Evolutionary conservation across 2,888 invertebrate species (phyloP), one percentile per base, ranked within the genome.

Genomic region (Lycaena phlaeas): DNA sequence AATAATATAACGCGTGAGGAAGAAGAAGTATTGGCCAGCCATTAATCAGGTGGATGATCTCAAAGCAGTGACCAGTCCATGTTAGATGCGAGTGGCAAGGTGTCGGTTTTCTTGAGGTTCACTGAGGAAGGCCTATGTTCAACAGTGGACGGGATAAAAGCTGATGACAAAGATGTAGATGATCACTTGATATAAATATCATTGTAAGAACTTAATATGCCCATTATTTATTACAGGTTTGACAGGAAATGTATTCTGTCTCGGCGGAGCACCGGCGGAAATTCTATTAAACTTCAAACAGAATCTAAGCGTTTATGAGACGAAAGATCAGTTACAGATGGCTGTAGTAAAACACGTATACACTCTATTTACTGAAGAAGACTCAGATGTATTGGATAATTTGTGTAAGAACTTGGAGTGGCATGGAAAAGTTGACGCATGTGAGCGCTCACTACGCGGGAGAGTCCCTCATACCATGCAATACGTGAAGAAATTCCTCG

Each of bases 161-260:
- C n/a, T n/a, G n/a, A n/a, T n/a, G n/a, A n/a, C n/a, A n/a, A n/a
- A n/a, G n/a, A n/a, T n/a, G n/a, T n/a, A n/a, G n/a, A n/a, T n/a
- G n/a, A n/a, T n/a, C n/a, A n/a, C n/a, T n/a, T n/a, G n/a, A n/a
- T n/a, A n/a, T n/a, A n/a, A n/a, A n/a, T n/a, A n/a, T n/a, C n/a
- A n/a, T n/a, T n/a, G n/a, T n/a, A n/a, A n/a, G n/a, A n/a, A n/a
- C n/a, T n/a, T n/a, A n/a, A n/a, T n/a, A n/a, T n/a, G n/a, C n/a
- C n/a, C n/a, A 15, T 9, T 27, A 11, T 14, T 10, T 36, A n/a
- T n/a, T n/a, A 0, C 45, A 61, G 73, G 72, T 42, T 39, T 61
- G 4, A 57, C 43, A 2, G 75, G 76, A 3, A 71, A 66, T 1
- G 57, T 77, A 2, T 77, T 60, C 44, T 72, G 68, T 38, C 28